phyloP scores from a whole-genome alignment of 2,888 invertebrate genomes.

The Glaucopsyche alexis region DNA sequence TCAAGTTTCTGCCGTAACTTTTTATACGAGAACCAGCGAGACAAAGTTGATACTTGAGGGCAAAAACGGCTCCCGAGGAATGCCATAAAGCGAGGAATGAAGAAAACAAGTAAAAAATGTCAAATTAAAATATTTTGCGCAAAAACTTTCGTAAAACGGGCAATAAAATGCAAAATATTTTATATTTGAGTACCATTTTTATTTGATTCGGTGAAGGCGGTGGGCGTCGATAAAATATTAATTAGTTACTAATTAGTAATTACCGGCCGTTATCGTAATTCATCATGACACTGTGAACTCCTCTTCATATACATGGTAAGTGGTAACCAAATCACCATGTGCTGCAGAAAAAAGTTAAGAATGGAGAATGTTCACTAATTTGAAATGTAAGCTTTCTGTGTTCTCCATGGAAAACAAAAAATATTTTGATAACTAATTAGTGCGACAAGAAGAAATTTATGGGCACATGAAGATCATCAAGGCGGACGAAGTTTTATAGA shows the following conservation, averaged over 20 bases:
- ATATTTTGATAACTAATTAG: too few relatives aligned
- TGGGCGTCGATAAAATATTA: conserved; percentile 4
- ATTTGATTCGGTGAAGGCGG: not conserved
- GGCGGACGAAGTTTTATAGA: too few relatives aligned
- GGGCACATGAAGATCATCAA: too few relatives aligned
- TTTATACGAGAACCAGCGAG: not conserved
- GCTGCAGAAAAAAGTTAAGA: too few relatives aligned
- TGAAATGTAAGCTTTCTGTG: too few relatives aligned
- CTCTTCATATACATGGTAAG: too few relatives aligned
- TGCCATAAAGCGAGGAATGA: conserved; percentile 11
- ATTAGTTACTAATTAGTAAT: conserved; percentile 14
- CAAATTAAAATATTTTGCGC: conserved; percentile 23
- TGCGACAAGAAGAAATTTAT: too few relatives aligned
- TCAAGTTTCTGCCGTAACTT: not conserved
- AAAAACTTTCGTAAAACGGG: conserved; percentile 14
- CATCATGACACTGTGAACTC: not conserved
- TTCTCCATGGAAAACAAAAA: too few relatives aligned
- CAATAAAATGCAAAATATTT: conserved; percentile 19
- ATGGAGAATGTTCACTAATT: too few relatives aligned
- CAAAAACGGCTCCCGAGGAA: conserved; percentile 2
- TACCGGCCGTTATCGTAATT: not conserved
- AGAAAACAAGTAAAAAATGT: conserved; percentile 2
- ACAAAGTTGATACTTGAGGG: not conserved
- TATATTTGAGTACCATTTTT: conserved; percentile 18
- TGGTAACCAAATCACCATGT: too few relatives aligned